phyloP scores from a whole-genome alignment of 2,888 invertebrate species.

The Standfussiana lucernea region DNA sequence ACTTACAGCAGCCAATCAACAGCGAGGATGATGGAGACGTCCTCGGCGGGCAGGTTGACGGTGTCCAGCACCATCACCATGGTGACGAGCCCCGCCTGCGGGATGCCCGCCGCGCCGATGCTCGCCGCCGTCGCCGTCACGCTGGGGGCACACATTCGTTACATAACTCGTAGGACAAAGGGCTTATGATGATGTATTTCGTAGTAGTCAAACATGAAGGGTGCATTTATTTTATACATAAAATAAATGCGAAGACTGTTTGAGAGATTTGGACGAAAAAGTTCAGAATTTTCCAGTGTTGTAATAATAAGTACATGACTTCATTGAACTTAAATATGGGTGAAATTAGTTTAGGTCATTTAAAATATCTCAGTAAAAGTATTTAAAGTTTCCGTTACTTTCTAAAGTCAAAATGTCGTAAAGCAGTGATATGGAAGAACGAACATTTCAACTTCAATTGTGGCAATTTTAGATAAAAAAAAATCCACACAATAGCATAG shows the following conservation, averaged over 20 bases:
- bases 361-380: not conserved
- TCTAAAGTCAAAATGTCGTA: not conserved
- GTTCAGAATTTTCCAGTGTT: no score
- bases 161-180: not conserved
- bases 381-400: not conserved
- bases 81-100: constrained; percentile 98
- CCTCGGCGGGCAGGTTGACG: constrained; percentile 96
- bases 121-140: constrained; percentile 99
- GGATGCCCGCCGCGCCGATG: constrained; percentile 99
- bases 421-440: not conserved
- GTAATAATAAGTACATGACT: not conserved
- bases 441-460: not conserved
- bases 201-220: not conserved
- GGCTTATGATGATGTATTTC: no score
- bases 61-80: constrained; percentile 99
- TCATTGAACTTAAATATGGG: no score
- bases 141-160: constrained; percentile 91
- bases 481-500: no score
- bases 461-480: no score
- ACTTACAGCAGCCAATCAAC: constrained; percentile 98
- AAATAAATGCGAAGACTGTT: not conserved
- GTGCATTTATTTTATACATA: no score
- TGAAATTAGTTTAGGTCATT: not conserved
- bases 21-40: constrained; percentile 97
- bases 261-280: not conserved